Base-by-base conservation (phyloP, 2,797 vertebrate species). In the Sebastes minor region DNA sequence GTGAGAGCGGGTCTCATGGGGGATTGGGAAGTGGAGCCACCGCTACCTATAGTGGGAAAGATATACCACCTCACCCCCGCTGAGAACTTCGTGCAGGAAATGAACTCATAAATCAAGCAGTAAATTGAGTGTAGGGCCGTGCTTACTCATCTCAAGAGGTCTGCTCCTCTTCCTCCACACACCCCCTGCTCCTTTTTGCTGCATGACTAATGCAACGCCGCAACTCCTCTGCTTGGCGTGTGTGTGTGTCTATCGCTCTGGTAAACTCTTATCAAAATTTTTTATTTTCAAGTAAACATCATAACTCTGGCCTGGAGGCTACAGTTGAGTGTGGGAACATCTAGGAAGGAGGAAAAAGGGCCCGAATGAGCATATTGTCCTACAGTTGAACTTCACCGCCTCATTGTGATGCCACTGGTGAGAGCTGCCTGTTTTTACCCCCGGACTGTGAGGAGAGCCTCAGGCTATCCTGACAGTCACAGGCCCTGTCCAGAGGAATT, bases 51-150 rank as follows among this genome's bases (percentile, higher is more conserved):
- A 90, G 90, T 71, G 81, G 89, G 80, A 85, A 80, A 91, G 86
- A 91, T 91, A 93, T 89, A 92, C 88, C 90, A 85, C 90, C 88
- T 90, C 91, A 84, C 89, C 88, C 90, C 87, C 80, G 35, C 89
- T 84, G 91, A 91, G 92, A 90, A 94, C 80, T 83, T 86, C 22
- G 53, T 5, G 81, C 90, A 87, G 92, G 92, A 94, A 92, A 94
- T 93, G 92, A 94, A 92, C 85, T 93, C 90, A 92, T 94, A 93
- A 94, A 94, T 94, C 94, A 94, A 90, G 89, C 91, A 81, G 89
- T 85, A 93, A 92, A 94, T 91, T 92, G 93, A 93, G 91, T 86
- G 89, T 86, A 90, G 88, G 89, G 91, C 91, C 38, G 88, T 55
- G 92, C 90, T 94, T 93, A 92, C 90, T 93, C 93, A 94, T 93